Evolutionary conservation across 2,888 invertebrate species (phyloP).

Genomic region (Lycaena phlaeas): DNA sequence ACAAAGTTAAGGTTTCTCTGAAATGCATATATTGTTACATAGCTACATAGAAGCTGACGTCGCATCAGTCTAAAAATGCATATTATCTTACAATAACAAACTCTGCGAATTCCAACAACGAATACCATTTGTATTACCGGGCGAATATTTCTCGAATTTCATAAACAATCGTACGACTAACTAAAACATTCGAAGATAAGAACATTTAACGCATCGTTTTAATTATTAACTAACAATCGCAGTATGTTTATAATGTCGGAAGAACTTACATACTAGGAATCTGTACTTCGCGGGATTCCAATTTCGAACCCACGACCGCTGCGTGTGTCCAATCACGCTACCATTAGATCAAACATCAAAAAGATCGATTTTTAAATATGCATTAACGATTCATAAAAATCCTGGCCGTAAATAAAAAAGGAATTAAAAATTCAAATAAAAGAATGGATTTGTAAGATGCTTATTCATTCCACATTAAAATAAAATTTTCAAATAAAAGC

Average conservation of each 20-base stretch:
- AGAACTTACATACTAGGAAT: too few species aligned
- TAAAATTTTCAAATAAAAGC: slow-evolving; percentile 71
- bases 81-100: slow-evolving; percentile 47
- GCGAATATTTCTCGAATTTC: slow-evolving; percentile 33
- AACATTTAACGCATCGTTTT: slow-evolving; percentile 8
- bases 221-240: too few species aligned
- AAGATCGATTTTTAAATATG: too few species aligned
- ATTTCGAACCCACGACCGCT: too few species aligned
- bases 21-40: slow-evolving; percentile 1
- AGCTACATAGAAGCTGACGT: slow-evolving; percentile 38
- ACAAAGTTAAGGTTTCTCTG: too few species aligned
- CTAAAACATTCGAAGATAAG: slow-evolving; percentile 1
- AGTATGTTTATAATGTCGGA: too few species aligned
- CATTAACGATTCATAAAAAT: slow-evolving; percentile 36
- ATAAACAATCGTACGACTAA: slow-evolving; percentile 33
- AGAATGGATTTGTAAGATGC: slow-evolving; percentile 69
- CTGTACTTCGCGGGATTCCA: too few species aligned
- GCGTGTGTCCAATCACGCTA: too few species aligned
- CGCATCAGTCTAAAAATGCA: slow-evolving; percentile 33
- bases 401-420: slow-evolving; percentile 45
- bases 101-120: slow-evolving; percentile 39
- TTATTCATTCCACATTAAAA: slow-evolving; percentile 73
- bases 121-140: slow-evolving; percentile 33
- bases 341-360: too few species aligned
- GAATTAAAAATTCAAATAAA: slow-evolving; percentile 70